phyloP scores from a whole-genome alignment of 2,797 vertebrate genomes.

The Eulemur coronatus region DNA sequence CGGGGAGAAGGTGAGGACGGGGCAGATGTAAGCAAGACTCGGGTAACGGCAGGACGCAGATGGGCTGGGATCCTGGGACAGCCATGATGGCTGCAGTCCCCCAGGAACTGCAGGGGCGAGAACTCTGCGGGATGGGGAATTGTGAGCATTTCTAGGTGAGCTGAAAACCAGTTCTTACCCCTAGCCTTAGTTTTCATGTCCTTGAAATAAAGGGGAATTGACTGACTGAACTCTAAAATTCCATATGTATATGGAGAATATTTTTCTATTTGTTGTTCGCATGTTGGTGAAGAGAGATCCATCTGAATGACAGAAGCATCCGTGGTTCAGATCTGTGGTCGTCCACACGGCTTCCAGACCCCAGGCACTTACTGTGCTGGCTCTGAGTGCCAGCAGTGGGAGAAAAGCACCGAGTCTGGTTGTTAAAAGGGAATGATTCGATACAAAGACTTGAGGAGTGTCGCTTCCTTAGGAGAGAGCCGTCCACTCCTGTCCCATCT shows the following conservation, averaged over 20 bases:
- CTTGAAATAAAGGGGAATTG: background rate
- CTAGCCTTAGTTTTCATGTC: background rate
- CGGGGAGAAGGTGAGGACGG: background rate
- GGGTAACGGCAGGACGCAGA: background rate
- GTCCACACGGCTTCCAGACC: background rate
- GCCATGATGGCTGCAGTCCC: background rate
- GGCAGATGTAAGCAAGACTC: background rate
- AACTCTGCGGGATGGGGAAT: background rate
- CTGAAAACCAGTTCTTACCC: background rate
- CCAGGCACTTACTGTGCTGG: rapidly evolving
- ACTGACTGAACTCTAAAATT: background rate
- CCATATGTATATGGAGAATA: background rate
- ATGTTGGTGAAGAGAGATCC: background rate
- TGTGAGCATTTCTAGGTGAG: background rate
- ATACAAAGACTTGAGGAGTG: background rate
- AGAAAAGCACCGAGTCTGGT: background rate
- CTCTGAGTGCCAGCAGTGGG: background rate
- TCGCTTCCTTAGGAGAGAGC: background rate
- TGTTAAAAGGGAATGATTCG: background rate
- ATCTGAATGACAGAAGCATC: background rate
- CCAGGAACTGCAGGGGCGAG: background rate
- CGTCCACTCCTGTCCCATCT: background rate
- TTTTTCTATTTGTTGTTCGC: background rate
- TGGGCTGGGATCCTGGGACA: background rate
- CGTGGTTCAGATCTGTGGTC: background rate